Percentiles rank a stretch among this genome's conserved stretches.
phyloP scores from a whole-genome alignment of 2,888 invertebrate genomes.

The Acronicta alni region DNA sequence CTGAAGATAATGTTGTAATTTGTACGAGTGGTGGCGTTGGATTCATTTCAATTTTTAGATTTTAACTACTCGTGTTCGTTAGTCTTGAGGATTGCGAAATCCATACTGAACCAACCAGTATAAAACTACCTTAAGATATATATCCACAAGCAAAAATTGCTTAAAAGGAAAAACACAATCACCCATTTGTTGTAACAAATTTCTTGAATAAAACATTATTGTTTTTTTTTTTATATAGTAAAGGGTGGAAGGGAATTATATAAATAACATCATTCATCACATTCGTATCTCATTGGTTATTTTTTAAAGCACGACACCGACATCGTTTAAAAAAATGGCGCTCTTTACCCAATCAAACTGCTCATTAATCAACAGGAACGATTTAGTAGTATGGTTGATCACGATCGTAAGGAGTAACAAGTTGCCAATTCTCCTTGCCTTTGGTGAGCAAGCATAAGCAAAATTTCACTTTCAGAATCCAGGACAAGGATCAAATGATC shows the following conservation, averaged over 20 bases:
- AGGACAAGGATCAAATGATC: too few relatives aligned
- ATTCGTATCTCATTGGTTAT: slow-evolving; percentile 1
- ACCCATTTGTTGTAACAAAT: too few relatives aligned
- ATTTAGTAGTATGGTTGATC: slow-evolving; percentile 12
- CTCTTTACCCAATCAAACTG: slow-evolving; percentile 9
- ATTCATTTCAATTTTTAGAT: slow-evolving; percentile 26
- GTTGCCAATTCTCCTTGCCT: slow-evolving; percentile 15
- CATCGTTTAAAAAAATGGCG: slow-evolving; percentile 4
- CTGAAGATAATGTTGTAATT: slow-evolving; percentile 16
- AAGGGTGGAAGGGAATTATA: too few relatives aligned
- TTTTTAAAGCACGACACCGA: slow-evolving; percentile 20
- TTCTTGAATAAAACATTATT: too few relatives aligned
- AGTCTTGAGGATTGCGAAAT: not conserved
- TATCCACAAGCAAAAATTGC: too few relatives aligned
- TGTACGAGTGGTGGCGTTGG: slow-evolving; percentile 10
- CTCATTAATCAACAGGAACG: slow-evolving; percentile 14
- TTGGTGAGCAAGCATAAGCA: too few relatives aligned
- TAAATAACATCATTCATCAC: slow-evolving; percentile 9
- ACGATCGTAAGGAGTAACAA: slow-evolving; percentile 4
- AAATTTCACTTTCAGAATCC: too few relatives aligned
- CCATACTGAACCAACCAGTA: too few relatives aligned
- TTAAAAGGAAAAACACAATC: too few relatives aligned
- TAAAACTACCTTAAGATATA: too few relatives aligned
- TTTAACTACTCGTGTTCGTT: slow-evolving; percentile 15
- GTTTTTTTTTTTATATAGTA: too few relatives aligned